These are phyloP conservation scores for Nemotelus nigrinus DNA, from an alignment of 2,888 invertebrate genomes.

Conservation along the genomic window DNA sequence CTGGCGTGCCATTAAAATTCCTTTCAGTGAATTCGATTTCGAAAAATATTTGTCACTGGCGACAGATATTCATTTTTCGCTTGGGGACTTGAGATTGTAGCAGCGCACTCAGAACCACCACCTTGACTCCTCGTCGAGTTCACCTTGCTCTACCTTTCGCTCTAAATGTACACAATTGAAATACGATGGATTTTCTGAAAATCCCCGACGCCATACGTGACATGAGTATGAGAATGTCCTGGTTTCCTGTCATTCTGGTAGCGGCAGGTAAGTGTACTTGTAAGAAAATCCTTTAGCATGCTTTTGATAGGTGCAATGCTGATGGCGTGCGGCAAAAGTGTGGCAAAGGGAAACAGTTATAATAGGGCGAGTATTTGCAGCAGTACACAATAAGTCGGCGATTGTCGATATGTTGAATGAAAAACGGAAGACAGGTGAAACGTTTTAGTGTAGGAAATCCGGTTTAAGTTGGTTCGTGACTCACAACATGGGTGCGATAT, in stretches of 20 bases:
- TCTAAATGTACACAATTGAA: background rate
- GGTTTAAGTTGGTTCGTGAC: conserved; percentile 41
- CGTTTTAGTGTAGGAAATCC: conserved; percentile 43
- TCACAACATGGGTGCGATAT: conserved; percentile 3
- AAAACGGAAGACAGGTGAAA: conserved; percentile 42
- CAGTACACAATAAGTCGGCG: conserved; percentile 19
- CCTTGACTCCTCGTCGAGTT: too few relatives aligned
- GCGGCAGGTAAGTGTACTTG: conserved; percentile 21
- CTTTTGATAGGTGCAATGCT: background rate
- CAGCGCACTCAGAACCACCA: too few relatives aligned
- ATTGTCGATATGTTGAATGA: conserved; percentile 19
- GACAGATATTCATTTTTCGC: conserved; percentile 21
- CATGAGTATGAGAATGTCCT: conserved; percentile 33
- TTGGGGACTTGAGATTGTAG: background rate
- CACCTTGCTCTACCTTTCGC: too few relatives aligned
- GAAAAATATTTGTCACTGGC: conserved; percentile 22
- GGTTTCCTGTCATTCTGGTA: conserved; percentile 15
- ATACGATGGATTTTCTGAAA: conserved; percentile 21
- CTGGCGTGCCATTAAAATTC: background rate
- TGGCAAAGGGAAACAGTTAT: background rate
- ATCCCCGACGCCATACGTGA: conserved; percentile 34
- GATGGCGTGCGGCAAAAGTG: background rate
- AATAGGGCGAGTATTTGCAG: background rate
- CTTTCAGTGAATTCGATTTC: conserved; percentile 19
- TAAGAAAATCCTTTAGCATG: conserved; percentile 36